Conservation (phyloP, 2,113 vertebrate species). For the Ophiodon elongatus region DNA sequence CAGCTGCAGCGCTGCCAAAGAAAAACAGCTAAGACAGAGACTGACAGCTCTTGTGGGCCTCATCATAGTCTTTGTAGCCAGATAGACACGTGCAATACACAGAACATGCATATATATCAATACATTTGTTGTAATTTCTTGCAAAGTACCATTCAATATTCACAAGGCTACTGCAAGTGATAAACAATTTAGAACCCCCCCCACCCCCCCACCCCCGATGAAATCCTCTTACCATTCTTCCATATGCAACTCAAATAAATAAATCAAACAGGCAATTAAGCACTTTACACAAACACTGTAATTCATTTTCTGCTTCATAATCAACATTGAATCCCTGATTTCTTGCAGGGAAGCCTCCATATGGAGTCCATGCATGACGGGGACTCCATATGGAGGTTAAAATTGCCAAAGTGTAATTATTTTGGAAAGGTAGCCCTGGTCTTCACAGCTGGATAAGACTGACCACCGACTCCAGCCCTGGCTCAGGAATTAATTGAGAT, state of each 20-base stretch:
- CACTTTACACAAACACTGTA: constrained; percentile 33
- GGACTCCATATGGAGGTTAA: not conserved
- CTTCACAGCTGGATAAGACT: not conserved
- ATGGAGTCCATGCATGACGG: not conserved
- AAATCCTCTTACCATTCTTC: constrained; percentile 9
- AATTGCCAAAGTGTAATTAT: constrained; percentile 2
- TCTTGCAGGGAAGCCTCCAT: constrained; percentile 9
- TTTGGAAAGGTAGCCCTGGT: not conserved
- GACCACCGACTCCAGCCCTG: not conserved
- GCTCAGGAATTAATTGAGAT: constrained; percentile 44
- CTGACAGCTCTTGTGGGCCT: not conserved
- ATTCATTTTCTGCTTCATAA: constrained; percentile 43
- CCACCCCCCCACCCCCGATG: too few species aligned
- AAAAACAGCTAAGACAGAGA: constrained; percentile 61
- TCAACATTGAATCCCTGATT: constrained; percentile 34
- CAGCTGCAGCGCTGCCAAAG: constrained; percentile 51
- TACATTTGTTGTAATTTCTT: not conserved
- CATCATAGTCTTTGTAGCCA: constrained; percentile 14
- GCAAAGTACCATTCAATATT: constrained; percentile 33
- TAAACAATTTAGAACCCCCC: too few species aligned
- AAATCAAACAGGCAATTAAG: constrained; percentile 51
- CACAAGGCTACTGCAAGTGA: not conserved
- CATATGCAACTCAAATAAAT: too few species aligned
- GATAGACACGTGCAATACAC: not conserved
- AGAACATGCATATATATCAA: not conserved